Evolutionary conservation across 2,797 vertebrate genomes (phyloP), one percentile per base, ranked within the genome.

Genomic region (Allobates femoralis): DNA sequence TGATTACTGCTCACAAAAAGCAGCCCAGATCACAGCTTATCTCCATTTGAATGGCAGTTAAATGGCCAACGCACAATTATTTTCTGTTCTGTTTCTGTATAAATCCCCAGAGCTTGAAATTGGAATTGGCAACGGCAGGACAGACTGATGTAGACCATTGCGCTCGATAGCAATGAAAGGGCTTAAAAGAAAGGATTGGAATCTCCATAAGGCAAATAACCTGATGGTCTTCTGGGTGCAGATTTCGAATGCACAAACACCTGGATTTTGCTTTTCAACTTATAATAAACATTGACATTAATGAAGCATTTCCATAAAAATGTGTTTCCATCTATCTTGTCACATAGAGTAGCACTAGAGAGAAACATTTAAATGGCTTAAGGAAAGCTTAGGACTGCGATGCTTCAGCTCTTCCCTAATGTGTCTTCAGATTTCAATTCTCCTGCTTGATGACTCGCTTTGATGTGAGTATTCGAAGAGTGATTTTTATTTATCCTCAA

Each of bases 1-100:
- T 89, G 81, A 90, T 90, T 90, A 91, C 51, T 6, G 46, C 58
- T 85, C 83, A 87, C 78, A 90, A 81, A 67, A 88, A 80, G 51
- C 34, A 79, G 26, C 10, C 53, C 74, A 78, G 56, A 81, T 85
- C 86, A 67, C 75, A 84, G 78, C 77, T 85, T 81, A 88, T 71
- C 60, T 85, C 60, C 34, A 81, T 85, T 81, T 64, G 37, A 85
- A 81, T 88, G 78, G 83, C 83, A 85, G 87, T 60, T 88, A 81
- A 88, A 85, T 88, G 83, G 87, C 77, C 69, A 88, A 69, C 32
- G 50, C 71, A 69, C 83, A 88, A 85, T 88, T 83, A 88, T 84
- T 77, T 85, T 77, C 71, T 81, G 50, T 81, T 88, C 58, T 34
- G 26, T 81, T 88, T 88, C 78, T 88, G 37, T 88, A 77, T 53